Percentiles rank a stretch among this genome's conserved stretches.
Conservation (phyloP, 1,140 invertebrate species). For the Laupala kohalensis region DNA sequence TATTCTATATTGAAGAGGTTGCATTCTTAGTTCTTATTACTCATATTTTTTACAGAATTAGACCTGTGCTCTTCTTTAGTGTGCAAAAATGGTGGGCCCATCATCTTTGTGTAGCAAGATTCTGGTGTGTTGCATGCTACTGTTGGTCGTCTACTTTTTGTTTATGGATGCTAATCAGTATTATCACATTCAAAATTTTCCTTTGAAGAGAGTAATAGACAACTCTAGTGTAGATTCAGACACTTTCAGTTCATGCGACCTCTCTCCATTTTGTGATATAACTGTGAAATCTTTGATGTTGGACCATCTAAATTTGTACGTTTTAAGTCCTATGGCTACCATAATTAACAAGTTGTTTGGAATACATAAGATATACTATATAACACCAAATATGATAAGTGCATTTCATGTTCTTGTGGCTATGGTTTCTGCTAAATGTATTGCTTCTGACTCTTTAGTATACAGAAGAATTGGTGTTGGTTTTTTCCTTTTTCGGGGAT, state of each 20-base stretch:
- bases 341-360: constrained; percentile 45
- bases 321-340: constrained; percentile 55
- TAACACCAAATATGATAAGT: constrained; percentile 67
- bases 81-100: constrained; percentile 42
- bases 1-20: too few relatives aligned
- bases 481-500: constrained; percentile 60
- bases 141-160: constrained; percentile 38
- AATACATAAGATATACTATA: constrained; percentile 41
- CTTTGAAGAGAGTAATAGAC: constrained; percentile 21
- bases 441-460: constrained; percentile 50
- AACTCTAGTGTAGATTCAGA: constrained; percentile 14
- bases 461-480: constrained; percentile 52
- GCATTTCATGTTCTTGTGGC: constrained; percentile 59
- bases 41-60: too few relatives aligned
- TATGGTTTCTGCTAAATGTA: constrained; percentile 47
- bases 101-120: constrained; percentile 42
- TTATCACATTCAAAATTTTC: constrained; percentile 42
- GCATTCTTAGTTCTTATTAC: too few relatives aligned
- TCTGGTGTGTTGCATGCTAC: constrained; percentile 31
- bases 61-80: too few relatives aligned
- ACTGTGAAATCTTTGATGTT: constrained; percentile 61
- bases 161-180: constrained; percentile 46
- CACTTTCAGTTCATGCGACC: constrained; percentile 34
- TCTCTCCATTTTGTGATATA: constrained; percentile 57
- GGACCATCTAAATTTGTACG: constrained; percentile 61